These are phyloP conservation scores for Daboia siamensis DNA, from an alignment of 2,113 vertebrate genomes.

Conservation along the genomic window DNA sequence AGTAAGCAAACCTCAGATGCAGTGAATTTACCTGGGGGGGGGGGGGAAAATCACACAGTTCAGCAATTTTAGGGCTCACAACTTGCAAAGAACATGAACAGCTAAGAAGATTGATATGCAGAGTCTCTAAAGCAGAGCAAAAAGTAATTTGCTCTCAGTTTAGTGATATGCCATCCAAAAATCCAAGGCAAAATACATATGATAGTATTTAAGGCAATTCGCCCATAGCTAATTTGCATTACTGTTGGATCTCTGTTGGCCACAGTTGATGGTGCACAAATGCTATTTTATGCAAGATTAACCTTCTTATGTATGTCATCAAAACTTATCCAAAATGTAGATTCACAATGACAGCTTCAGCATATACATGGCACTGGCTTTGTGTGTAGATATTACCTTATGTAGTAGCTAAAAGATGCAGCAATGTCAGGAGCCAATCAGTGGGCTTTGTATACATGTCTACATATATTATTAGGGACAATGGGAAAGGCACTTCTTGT, in stretches of 20 bases:
- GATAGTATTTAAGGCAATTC: background rate
- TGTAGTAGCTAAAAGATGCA: background rate
- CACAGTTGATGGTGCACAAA: background rate
- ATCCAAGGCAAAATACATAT: background rate
- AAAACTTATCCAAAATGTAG: background rate
- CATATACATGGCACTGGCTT: background rate
- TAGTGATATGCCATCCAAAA: background rate
- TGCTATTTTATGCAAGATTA: background rate
- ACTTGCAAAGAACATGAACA: background rate
- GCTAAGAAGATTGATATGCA: background rate
- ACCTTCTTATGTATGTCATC: background rate
- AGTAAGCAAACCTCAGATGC: background rate
- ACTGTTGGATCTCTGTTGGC: background rate
- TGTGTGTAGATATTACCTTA: background rate
- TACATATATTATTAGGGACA: background rate
- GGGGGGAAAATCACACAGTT: background rate
- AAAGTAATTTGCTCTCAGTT: constrained; percentile 5
- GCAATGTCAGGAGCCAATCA: background rate
- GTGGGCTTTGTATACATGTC: background rate
- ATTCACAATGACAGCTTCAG: background rate
- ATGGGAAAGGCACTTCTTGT: background rate
- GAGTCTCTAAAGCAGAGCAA: background rate
- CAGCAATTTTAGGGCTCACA: background rate
- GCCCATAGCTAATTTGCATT: background rate
- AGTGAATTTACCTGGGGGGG: background rate